Percentiles rank a stretch among this genome's conserved stretches.
phyloP scores from a whole-genome alignment of 2,113 vertebrate genomes.

The Toxotes chatareus region DNA sequence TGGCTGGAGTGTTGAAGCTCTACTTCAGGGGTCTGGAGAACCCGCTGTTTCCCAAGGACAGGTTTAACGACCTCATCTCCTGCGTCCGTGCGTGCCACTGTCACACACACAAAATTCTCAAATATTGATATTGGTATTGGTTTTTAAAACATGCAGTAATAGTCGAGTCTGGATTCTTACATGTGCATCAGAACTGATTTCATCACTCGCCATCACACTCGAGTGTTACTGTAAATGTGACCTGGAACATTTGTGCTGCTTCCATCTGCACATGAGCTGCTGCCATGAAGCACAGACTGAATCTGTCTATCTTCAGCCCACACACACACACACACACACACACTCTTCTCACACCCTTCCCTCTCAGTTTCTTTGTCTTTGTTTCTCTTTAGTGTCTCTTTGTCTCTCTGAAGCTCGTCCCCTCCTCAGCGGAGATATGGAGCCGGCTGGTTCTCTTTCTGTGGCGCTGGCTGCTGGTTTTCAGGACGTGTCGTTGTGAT shows the following conservation, averaged over 20 bases:
- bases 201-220: conserved; percentile 1
- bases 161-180: no score
- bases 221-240: neutral
- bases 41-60: conserved; percentile 97
- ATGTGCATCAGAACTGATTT: neutral
- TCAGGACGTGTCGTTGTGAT: neutral
- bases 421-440: conserved; percentile 11
- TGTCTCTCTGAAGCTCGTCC: conserved; percentile 46
- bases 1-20: conserved; percentile 97
- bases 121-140: no score
- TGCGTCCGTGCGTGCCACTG: conserved; percentile 91
- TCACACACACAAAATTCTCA: no score
- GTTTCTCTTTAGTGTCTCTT: conserved; percentile 24
- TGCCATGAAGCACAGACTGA: conserved; percentile 1
- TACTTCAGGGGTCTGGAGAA: conserved; percentile 99
- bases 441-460: conserved; percentile 6
- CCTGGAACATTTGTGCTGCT: conserved; percentile 23
- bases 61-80: conserved; percentile 98
- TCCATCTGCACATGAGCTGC: conserved; percentile 19
- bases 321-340: conserved; percentile 8
- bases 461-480: neutral
- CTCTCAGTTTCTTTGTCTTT: conserved; percentile 26
- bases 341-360: conserved; percentile 21
- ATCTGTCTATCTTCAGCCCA: conserved; percentile 30
- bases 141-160: no score